Evolutionary conservation across 1,140 invertebrate species (phyloP), one percentile per base, ranked within the genome.

Genomic region (Antheraea pernyi): DNA sequence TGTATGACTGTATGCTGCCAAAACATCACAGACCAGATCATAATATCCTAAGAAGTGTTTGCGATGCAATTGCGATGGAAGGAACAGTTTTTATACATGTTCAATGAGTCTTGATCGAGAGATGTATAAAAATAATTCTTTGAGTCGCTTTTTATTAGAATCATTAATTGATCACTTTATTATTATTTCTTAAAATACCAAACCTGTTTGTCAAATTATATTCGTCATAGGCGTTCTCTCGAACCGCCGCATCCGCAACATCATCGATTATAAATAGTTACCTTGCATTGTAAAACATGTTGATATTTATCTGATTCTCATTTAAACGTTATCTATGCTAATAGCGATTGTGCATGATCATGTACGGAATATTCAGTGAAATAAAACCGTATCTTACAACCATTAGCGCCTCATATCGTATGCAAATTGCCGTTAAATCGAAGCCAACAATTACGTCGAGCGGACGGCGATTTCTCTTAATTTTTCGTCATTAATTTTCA

Each of bases 361-460:
- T 74, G 74, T 76, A 79, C 76, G 78, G 79, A 84, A 82, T 85
- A 83, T 83, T 85, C 74, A 83, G 78, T 72, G 70, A 70, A 81
- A 84, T 84, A 85, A 80, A 81, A 79, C 76, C 72, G 72, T 83
- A 82, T 83, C 77, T 82, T 84, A 81, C 77, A 77, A 75, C 77
- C 82, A 90, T 90, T 88, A 88, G 80, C 83, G 77, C 80, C 84
- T 87, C 83, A 88, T 88, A 87, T 80, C 81, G 71, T 84, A 90
- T 90, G 88, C 85, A 90, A 88, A 90, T 88, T 85, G 83, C 74
- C 69, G 71, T 74, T 76, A 79, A 76, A 71, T 72, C 46, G 66
- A 69, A 75, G 75, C 73, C 81, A 71, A 83, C 82, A 84, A 87
- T 90, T 90, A 90, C 78, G 69, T 64, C 72, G 67, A 61, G 18